Conservation (phyloP, 2,113 vertebrate species). For the Daphoenositta chrysoptera region DNA sequence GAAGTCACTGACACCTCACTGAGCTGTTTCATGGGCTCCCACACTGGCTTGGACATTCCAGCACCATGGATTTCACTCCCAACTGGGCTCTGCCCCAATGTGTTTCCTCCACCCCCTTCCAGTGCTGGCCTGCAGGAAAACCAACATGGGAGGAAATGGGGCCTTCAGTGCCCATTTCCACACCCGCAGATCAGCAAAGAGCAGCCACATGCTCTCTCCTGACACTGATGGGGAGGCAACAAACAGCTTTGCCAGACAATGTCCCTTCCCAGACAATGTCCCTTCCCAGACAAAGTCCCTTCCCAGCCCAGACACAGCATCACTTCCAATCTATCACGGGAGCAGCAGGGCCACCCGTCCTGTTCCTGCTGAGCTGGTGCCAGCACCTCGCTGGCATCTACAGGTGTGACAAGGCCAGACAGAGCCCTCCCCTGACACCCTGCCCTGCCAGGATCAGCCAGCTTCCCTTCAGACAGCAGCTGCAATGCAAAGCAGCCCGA, state of each 20-base stretch:
- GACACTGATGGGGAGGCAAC: neutral
- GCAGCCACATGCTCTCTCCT: neutral
- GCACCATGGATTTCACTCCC: neutral
- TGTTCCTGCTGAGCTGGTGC: neutral
- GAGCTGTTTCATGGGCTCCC: neutral
- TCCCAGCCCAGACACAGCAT: neutral
- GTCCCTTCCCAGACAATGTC: neutral
- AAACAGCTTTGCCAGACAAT: neutral
- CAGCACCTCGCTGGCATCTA: neutral
- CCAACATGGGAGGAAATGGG: accelerated
- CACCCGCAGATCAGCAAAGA: neutral
- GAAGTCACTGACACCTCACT: neutral
- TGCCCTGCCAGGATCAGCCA: neutral
- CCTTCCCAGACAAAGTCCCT: neutral
- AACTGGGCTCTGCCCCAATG: neutral
- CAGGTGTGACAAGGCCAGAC: neutral
- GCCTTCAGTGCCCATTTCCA: neutral
- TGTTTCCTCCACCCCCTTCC: neutral
- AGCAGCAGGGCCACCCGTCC: neutral
- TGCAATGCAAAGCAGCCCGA: neutral
- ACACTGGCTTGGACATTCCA: neutral
- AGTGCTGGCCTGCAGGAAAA: neutral
- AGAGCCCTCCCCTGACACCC: neutral
- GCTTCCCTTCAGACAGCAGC: neutral
- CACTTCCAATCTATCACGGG: neutral